Evolutionary conservation across 2,113 vertebrate genomes (phyloP), one percentile per base, ranked within the genome.

Genomic region (Paedocypris sp.): DNA sequence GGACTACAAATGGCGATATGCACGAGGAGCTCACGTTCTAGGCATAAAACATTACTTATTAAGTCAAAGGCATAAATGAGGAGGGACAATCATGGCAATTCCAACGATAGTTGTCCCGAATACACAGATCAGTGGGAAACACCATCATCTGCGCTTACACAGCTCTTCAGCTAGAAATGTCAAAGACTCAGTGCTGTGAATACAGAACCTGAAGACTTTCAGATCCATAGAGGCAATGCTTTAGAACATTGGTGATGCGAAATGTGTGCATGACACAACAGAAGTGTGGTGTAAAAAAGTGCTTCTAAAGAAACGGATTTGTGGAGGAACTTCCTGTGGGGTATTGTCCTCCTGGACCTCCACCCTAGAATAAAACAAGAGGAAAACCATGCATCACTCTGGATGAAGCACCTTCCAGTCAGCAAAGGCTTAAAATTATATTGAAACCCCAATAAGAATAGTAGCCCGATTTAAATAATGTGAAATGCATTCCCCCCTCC

Each of bases 1-100:
- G 86, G 90, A 90, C 90, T 94, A 94, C 88, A 94, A 94, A 94
- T 89, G 86, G 87, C 86, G 88, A 94, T 94, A 94, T 94, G 91
- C 91, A 93, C 87, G 87, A 89, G 89, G 81, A 93, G 82, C 87
- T 89, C 92, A 88, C 83, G 88, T 80, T 89, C 90, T 76, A 66
- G 58, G 46, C 47, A 52, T 88, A 91, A 83, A 79, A 89, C 90
- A 85, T 81, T 90, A 87, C 87, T 86, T 91, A 92, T 89, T 91
- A 86, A 85, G 89, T 87, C 89, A 85, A 88, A 90, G 86, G 85
- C 88, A 86, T 87, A 64, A 58, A 63, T 50, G 54, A 43, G 25
- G 26, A 58, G 29, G 51, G 50, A 47, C 33, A 56, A 35, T 22
- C 12, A 33, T 36, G 23, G 51, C 46, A 33, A 26, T 43, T 62